Percentiles rank a stretch among this genome's conserved stretches.
Evolutionary conservation across 1,140 invertebrate species (phyloP).

Genomic region (Microplitis demolitor): DNA sequence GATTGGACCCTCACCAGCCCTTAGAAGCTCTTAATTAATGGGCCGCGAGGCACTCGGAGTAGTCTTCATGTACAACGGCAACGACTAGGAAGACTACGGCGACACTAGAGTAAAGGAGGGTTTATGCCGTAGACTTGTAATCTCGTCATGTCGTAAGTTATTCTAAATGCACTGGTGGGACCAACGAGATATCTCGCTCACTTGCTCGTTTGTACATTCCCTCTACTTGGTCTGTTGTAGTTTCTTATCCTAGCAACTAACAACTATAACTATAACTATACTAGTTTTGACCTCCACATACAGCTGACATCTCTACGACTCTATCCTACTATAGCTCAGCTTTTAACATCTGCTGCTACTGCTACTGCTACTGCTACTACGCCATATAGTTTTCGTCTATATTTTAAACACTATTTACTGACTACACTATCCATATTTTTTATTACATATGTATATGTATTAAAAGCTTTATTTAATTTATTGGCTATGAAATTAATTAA

Average conservation of each 20-base stretch:
- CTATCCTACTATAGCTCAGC: not conserved
- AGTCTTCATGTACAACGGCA: not conserved
- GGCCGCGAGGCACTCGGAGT: conserved; percentile 23
- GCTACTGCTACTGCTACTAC: not conserved
- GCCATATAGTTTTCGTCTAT: not conserved
- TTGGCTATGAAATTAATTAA: no score
- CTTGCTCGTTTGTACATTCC: no score
- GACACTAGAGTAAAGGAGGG: conserved; percentile 42
- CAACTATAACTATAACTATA: no score
- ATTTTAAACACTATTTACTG: not conserved
- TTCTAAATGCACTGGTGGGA: conserved; percentile 61
- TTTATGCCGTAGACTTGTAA: conserved; percentile 60
- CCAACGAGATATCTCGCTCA: conserved; percentile 46
- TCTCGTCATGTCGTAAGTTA: conserved; percentile 60
- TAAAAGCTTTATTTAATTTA: no score
- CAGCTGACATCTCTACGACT: not conserved
- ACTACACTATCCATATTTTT: not conserved
- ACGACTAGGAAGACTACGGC: not conserved
- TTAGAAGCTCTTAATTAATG: conserved; percentile 61
- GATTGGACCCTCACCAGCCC: conserved; percentile 50
- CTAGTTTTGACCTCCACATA: no score
- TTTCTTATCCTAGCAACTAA: no score
- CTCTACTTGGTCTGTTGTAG: no score
- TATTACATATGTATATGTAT: not conserved
- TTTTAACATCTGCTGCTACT: not conserved